phyloP scores from a whole-genome alignment of 2,113 vertebrate species.

The Nibea coibor region DNA sequence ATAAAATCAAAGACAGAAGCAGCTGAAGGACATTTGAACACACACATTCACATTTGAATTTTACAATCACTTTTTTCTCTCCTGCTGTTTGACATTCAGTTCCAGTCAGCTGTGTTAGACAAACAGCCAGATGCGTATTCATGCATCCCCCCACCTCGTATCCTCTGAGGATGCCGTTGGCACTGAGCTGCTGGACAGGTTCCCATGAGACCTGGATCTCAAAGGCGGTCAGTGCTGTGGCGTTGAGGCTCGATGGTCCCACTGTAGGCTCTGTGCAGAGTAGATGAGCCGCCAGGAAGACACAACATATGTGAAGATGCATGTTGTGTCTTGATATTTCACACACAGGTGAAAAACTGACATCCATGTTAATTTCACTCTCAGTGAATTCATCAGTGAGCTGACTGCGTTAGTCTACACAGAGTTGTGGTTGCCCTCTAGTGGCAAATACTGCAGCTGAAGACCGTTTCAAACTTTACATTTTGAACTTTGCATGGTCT shows the following conservation, averaged over 20 bases:
- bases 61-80: background rate
- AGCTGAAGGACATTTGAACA: background rate
- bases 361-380: background rate
- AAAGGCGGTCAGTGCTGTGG: constrained; percentile 89
- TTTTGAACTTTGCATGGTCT: background rate
- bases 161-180: constrained; percentile 90
- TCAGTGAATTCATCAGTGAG: background rate
- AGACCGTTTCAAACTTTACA: background rate
- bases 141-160: constrained; percentile 88
- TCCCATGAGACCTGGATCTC: constrained; percentile 96
- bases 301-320: background rate
- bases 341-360: background rate
- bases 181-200: constrained; percentile 84
- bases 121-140: background rate
- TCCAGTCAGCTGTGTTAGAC: background rate
- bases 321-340: background rate
- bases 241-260: constrained; percentile 87
- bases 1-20: background rate
- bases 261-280: constrained; percentile 88
- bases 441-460: constrained; percentile 14
- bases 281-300: background rate
- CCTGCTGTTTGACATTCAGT: background rate
- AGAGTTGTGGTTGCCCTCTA: constrained; percentile 31
- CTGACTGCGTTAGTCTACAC: background rate
- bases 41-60: background rate